Conservation (phyloP, 2,797 vertebrate species). For the Falco columbarius region DNA sequence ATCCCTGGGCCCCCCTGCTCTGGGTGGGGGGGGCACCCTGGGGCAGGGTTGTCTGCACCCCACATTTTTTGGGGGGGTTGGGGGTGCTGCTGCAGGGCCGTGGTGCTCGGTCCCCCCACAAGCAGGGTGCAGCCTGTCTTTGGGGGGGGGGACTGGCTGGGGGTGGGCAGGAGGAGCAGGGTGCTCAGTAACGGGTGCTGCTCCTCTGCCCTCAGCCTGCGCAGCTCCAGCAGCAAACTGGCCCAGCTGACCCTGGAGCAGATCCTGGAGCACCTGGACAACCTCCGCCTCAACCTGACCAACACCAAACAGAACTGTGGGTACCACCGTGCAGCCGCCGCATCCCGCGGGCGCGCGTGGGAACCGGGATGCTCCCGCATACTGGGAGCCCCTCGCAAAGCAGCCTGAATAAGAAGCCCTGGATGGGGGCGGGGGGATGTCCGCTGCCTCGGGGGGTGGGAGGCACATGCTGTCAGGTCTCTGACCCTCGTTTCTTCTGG, state of each 20-base stretch:
- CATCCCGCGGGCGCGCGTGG: background rate
- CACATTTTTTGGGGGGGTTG: rapidly evolving
- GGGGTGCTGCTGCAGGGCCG: background rate
- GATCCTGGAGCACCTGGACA: conserved; percentile 95
- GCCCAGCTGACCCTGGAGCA: conserved; percentile 95
- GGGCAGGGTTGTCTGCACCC: background rate
- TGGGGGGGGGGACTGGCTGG: too few species aligned
- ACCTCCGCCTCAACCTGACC: conserved; percentile 89
- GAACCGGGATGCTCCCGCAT: background rate
- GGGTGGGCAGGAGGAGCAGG: background rate
- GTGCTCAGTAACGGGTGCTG: rapidly evolving
- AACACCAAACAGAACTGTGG: conserved; percentile 94
- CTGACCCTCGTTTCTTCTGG: background rate
- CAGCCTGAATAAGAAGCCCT: too few species aligned
- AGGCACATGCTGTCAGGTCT: too few species aligned
- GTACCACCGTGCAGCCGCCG: background rate
- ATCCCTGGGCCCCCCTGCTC: rapidly evolving
- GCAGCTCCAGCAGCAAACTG: conserved; percentile 95
- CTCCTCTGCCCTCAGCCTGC: conserved; percentile 76
- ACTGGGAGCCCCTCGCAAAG: background rate
- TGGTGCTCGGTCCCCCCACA: rapidly evolving
- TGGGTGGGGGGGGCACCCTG: background rate
- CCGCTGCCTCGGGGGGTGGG: too few species aligned
- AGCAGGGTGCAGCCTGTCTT: background rate
- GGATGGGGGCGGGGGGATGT: too few species aligned